Base-by-base conservation (phyloP, 2,888 invertebrate genomes). In the Tethea ocularis region DNA sequence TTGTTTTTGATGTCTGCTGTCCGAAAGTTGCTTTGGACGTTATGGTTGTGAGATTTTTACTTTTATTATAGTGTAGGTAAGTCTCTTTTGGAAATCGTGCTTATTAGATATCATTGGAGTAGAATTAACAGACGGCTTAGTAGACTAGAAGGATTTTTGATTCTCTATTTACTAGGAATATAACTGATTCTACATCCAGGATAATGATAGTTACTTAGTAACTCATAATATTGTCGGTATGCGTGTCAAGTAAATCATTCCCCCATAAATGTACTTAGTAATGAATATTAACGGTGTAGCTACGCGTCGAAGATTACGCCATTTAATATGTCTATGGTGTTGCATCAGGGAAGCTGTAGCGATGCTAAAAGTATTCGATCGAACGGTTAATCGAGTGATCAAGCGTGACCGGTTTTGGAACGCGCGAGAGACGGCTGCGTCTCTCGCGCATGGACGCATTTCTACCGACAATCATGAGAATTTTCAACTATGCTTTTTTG, bases 341-440 rank as follows among this genome's bases (percentile, higher is more conserved):
- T 78, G 66, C 78, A 80, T 74, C 77, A 80, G 71, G 71, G 75
- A 77, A 72, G 74, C 63, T 65, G 58, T 60, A 57, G 15, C 38
- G 58, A 64, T 65, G 64, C 64, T 59, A 53, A 57, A 52, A 52
- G 58, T 60, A 57, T 46, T 46, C 46, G 46, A 46, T 55, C 54
- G 61, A 65, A 75, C 75, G 68, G 78, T 72, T 72, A 72, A 61
- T 51, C 46, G 54, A 22, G 54, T 46, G 54, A 58, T 58, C 58
- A 51, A 20, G 51, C 60, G 63, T 54, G 68, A 77, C 78, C 77
- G 80, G 80, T 80, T 75, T 61, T 61, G 38, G 33, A 41, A 60
- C 67, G 65, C 67, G 65, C 66, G 59, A 20, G 53, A 36, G 13
- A 33, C 54, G 20, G 15, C 33, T 33, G 20, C 11, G 24, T 54